Percentiles rank a stretch among this genome's conserved stretches.
These are phyloP conservation scores for Odontocolon sp. DNA, from an alignment of 2,888 invertebrate genomes.

Conservation along the genomic window DNA sequence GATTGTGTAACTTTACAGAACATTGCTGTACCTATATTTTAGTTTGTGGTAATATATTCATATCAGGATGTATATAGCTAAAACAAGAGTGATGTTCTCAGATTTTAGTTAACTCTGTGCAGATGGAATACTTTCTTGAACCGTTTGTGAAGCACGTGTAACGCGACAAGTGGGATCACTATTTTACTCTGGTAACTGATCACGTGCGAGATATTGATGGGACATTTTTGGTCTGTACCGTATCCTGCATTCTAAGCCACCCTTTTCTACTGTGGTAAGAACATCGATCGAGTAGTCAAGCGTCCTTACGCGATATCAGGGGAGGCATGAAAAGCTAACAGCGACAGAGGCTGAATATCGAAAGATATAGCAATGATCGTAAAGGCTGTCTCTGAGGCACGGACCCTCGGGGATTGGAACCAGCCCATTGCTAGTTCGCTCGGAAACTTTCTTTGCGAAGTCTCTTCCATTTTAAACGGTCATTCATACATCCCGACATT, in stretches of 20 bases:
- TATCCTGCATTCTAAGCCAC: conserved; percentile 9
- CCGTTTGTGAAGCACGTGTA: not conserved
- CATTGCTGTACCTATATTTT: no score
- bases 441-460: conserved; percentile 5
- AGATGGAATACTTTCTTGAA: not conserved
- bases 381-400: not conserved
- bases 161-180: not conserved
- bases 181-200: not conserved
- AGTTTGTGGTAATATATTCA: no score
- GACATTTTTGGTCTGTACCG: conserved; percentile 16
- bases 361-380: conserved; percentile 30
- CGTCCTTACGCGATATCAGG: not conserved
- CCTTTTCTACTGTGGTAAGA: not conserved
- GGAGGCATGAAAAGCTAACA: conserved; percentile 20
- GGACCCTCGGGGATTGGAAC: not conserved
- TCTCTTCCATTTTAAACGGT: conserved; percentile 17
- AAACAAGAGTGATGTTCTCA: not conserved
- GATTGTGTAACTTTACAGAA: no score
- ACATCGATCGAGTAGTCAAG: not conserved
- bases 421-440: not conserved
- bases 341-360: conserved; percentile 42
- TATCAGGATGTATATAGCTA: not conserved
- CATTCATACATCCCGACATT: not conserved
- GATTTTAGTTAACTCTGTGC: not conserved
- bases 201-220: conserved; percentile 32